phyloP scores from a whole-genome alignment of 2,888 invertebrate species.

The Brachyptera risi region DNA sequence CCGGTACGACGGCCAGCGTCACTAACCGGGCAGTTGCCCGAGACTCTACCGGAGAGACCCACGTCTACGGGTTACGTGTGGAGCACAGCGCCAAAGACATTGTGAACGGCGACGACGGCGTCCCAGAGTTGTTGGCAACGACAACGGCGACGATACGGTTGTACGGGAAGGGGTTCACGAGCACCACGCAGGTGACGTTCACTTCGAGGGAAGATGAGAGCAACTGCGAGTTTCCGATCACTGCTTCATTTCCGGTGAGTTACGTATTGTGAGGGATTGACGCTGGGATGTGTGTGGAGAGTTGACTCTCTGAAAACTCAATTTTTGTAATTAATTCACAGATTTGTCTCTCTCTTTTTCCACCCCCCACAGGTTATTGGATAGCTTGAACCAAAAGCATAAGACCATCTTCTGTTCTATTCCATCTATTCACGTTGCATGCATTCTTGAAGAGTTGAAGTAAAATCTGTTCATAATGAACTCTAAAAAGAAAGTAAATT shows the following conservation, averaged over 20 bases:
- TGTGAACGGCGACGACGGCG: conserved; percentile 48
- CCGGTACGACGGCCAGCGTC: too few relatives aligned
- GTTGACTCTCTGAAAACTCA: conserved; percentile 18
- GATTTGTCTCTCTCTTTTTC: too few relatives aligned
- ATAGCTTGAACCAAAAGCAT: too few relatives aligned
- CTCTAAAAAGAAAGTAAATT: too few relatives aligned
- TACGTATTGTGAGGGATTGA: conserved; percentile 39
- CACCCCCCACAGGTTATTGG: too few relatives aligned
- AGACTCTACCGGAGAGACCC: too few relatives aligned
- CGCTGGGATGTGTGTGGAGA: conserved; percentile 37
- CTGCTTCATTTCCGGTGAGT: conserved; percentile 50
- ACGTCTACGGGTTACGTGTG: conserved; percentile 37
- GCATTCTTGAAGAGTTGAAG: conserved; percentile 31
- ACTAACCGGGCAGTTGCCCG: too few relatives aligned
- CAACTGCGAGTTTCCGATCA: conserved; percentile 61
- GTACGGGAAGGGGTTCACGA: conserved; percentile 67
- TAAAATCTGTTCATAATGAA: background rate
- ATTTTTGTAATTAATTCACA: background rate
- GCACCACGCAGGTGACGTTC: conserved; percentile 65
- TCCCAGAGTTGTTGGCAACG: conserved; percentile 64
- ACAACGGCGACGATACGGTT: conserved; percentile 60
- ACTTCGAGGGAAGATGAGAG: conserved; percentile 55
- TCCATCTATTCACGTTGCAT: conserved; percentile 25
- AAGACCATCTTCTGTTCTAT: too few relatives aligned
- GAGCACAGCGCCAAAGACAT: conserved; percentile 37